These are phyloP conservation scores for Brienomyrus longianalis DNA, from an alignment of 2,113 vertebrate species.

Conservation along the genomic window DNA sequence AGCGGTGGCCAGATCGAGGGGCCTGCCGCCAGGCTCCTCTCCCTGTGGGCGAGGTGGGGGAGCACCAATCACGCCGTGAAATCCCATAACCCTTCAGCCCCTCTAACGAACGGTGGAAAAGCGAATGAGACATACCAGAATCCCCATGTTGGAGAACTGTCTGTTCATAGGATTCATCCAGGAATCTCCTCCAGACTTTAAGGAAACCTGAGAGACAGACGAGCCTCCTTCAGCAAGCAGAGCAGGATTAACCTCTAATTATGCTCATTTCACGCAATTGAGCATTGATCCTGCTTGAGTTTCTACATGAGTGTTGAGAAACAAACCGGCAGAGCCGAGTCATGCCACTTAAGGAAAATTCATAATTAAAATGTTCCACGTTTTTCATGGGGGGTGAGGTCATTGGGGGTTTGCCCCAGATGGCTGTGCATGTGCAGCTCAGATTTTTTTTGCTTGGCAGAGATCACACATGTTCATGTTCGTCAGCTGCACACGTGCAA, in stretches of 20 bases:
- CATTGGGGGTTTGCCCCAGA: background rate
- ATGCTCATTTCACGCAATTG: background rate
- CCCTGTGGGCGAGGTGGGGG: conserved; percentile 39
- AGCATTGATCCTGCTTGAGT: background rate
- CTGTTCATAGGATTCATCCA: conserved; percentile 95
- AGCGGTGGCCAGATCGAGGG: conserved; percentile 59
- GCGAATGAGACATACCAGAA: conserved; percentile 71
- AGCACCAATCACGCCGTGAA: background rate
- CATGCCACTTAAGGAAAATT: background rate
- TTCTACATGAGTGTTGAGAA: background rate
- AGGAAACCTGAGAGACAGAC: conserved; percentile 60
- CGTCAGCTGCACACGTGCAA: background rate
- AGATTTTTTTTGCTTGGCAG: background rate
- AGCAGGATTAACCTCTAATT: background rate
- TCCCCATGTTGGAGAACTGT: conserved; percentile 95
- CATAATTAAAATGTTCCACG: background rate
- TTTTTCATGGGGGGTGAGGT: background rate
- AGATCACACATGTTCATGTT: background rate
- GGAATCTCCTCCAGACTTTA: conserved; percentile 84
- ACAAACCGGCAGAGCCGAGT: background rate
- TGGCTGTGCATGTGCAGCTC: background rate
- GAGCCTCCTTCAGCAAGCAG: background rate
- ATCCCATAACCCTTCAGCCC: background rate
- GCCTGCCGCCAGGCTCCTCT: conserved; percentile 55
- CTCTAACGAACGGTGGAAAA: background rate